Percentiles rank a stretch among this genome's conserved stretches.
Conservation (phyloP, 2,797 vertebrate genomes). For the Enteromius unitaeniatus region DNA sequence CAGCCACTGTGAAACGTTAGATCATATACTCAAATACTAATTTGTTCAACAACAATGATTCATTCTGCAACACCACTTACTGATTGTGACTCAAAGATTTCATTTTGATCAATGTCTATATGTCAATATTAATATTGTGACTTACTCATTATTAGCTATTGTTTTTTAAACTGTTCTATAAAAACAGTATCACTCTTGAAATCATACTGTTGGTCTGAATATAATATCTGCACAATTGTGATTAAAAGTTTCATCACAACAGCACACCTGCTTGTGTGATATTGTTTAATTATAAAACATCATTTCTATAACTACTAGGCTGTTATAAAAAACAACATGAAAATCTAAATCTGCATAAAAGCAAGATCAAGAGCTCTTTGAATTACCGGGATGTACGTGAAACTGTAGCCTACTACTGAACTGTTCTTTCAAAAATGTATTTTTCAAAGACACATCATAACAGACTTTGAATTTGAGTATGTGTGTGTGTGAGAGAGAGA, state of each 20-base stretch:
- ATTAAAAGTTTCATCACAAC: not conserved
- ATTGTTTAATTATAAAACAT: slow-evolving; percentile 3
- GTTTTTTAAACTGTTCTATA: not conserved
- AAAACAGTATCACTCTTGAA: not conserved
- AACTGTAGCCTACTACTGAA: not conserved
- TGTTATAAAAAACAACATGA: slow-evolving; percentile 1
- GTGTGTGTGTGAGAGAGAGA: not conserved
- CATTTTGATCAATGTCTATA: not conserved
- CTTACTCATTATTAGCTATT: not conserved
- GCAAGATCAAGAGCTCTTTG: not conserved
- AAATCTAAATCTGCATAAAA: not conserved
- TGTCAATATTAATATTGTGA: not conserved
- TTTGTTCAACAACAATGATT: not conserved
- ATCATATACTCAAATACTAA: not conserved
- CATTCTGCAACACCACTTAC: not conserved
- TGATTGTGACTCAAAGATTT: not conserved
- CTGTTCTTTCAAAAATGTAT: not conserved
- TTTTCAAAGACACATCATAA: not conserved
- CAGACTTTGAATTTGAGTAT: not conserved
- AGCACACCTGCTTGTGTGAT: not conserved
- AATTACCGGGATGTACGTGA: not conserved
- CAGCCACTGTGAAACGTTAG: not conserved
- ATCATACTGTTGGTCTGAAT: not conserved
- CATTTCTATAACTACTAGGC: not conserved
- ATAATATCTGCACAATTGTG: not conserved